These are phyloP conservation scores for Oligia latruncula DNA, from an alignment of 2,888 invertebrate species.

Conservation along the genomic window DNA sequence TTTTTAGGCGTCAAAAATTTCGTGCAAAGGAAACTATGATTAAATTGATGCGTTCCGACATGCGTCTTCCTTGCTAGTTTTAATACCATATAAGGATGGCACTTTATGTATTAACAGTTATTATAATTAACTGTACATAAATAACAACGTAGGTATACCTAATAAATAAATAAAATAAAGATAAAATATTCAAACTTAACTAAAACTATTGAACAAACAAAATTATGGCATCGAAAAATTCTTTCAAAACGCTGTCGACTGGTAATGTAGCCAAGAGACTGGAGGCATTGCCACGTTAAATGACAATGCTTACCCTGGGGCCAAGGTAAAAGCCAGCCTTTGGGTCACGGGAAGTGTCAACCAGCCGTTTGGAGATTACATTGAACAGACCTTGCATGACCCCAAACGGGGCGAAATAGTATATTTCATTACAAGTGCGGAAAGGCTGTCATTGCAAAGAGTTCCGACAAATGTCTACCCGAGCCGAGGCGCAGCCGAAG, in stretches of 20 bases:
- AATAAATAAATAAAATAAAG: neutral
- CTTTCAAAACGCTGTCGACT: neutral
- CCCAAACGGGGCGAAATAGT: neutral
- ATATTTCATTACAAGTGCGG: no score
- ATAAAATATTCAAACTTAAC: neutral
- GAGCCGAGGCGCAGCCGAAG: no score
- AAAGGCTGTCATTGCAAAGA: no score
- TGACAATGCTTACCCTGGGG: neutral
- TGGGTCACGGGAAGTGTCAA: neutral
- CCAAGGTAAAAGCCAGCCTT: neutral
- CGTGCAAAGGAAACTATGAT: constrained; percentile 78
- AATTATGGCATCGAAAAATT: neutral
- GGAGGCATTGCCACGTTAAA: neutral
- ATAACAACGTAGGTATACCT: no score
- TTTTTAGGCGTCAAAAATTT: constrained; percentile 74
- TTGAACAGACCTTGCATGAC: neutral
- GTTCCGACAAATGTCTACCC: no score
- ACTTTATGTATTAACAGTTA: neutral
- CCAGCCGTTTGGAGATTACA: neutral
- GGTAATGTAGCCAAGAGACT: neutral
- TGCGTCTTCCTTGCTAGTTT: constrained; percentile 71
- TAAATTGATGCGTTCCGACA: constrained; percentile 77
- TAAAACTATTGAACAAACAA: neutral
- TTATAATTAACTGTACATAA: neutral
- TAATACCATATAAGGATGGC: constrained; percentile 53